A percentile compares a stretch with the other conserved stretches of the same genome.
These are phyloP conservation scores for Oryzaephilus surinamensis DNA, from an alignment of 1,140 invertebrate genomes.

Conservation along the genomic window DNA sequence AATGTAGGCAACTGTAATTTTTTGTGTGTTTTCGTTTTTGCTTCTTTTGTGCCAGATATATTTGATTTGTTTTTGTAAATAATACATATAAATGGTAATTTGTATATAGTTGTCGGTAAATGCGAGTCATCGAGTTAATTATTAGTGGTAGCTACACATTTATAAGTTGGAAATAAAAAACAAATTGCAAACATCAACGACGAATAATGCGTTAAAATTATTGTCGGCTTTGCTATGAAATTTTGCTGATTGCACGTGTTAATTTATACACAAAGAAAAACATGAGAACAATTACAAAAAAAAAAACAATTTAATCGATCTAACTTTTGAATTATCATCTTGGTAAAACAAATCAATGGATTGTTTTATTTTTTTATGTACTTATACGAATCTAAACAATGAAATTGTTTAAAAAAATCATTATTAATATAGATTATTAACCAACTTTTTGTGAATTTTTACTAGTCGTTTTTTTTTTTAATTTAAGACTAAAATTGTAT, in stretches of 20 bases:
- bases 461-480: constrained; percentile 12
- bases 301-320: constrained; percentile 1
- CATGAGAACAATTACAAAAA: constrained; percentile 1
- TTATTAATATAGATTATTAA: constrained; percentile 1
- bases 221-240: neutral
- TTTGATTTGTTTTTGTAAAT: constrained; percentile 3
- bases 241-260: no score
- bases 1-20: constrained; percentile 6
- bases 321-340: constrained; percentile 6
- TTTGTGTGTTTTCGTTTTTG: constrained; percentile 14
- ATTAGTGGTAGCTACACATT: constrained; percentile 1
- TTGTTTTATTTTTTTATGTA: no score
- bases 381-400: constrained; percentile 5
- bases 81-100: constrained; percentile 2
- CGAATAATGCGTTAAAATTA: no score
- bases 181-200: no score
- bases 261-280: no score
- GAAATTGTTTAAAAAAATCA: constrained; percentile 4
- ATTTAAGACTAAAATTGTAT: neutral
- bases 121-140: constrained; percentile 1
- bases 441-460: constrained; percentile 6
- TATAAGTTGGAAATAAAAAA: neutral
- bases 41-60: constrained; percentile 9
- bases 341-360: constrained; percentile 6
- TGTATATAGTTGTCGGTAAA: constrained; percentile 7